Percentiles rank a stretch among this genome's conserved stretches.
These are phyloP conservation scores for Phylloscopus whistleri DNA, from an alignment of 2,113 vertebrate species.

Conservation along the genomic window DNA sequence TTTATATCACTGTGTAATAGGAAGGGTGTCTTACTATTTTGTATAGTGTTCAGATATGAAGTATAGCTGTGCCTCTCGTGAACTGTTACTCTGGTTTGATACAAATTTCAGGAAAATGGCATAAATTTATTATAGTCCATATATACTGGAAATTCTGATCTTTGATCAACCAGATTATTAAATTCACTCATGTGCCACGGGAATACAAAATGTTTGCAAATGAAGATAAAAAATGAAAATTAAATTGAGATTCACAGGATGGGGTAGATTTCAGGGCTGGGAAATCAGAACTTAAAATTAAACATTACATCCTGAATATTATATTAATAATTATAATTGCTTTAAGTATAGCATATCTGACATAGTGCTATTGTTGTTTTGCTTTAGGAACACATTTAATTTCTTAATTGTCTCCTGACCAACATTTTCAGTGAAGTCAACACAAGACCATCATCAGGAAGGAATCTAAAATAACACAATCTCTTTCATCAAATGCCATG, in stretches of 20 bases:
- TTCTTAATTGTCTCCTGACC: not conserved
- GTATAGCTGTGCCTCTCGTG: not conserved
- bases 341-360: not conserved
- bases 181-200: not conserved
- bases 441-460: not conserved
- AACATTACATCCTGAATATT: not conserved
- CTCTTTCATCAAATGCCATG: not conserved
- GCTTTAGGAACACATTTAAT: not conserved
- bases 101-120: not conserved
- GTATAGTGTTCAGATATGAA: not conserved
- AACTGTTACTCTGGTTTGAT: not conserved
- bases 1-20: not conserved
- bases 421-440: not conserved
- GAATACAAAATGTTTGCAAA: not conserved
- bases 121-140: not conserved
- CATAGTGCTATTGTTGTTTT: not conserved
- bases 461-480: not conserved
- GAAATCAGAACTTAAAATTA: not conserved
- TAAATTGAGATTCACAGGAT: not conserved
- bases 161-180: not conserved
- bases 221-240: not conserved
- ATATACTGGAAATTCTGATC: not conserved
- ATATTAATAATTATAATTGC: not conserved
- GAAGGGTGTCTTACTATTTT: not conserved
- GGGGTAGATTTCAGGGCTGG: not conserved